These are phyloP conservation scores for Bombylius major DNA, from an alignment of 2,888 invertebrate genomes.

Conservation along the genomic window DNA sequence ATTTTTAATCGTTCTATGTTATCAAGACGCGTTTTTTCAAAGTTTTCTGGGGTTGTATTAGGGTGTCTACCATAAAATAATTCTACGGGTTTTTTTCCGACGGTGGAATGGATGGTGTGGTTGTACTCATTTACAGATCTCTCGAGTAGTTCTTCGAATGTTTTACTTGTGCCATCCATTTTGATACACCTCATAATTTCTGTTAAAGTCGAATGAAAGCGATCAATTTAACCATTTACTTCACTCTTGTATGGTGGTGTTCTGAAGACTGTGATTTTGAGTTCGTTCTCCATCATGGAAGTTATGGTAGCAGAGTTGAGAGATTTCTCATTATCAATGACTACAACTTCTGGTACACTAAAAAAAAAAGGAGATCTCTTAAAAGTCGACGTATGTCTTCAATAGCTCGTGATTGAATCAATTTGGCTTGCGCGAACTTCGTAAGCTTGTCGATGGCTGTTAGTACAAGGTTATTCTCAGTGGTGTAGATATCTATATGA, in stretches of 20 bases:
- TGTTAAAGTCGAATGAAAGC: conserved; percentile 6
- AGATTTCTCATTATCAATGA: conserved; percentile 8
- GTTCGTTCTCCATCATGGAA: conserved; percentile 2
- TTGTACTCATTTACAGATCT: conserved; percentile 3
- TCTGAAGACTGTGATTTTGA: conserved; percentile 1
- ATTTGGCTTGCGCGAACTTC: conserved; percentile 4
- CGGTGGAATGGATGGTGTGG: not conserved
- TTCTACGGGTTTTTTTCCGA: not conserved
- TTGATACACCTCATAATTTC: conserved; percentile 6
- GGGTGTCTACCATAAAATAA: not conserved
- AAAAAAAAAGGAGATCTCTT: conserved; percentile 10
- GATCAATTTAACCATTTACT: conserved; percentile 3
- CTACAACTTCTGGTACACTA: conserved; percentile 9
- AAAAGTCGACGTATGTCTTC: conserved; percentile 8
- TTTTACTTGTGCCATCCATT: not conserved
- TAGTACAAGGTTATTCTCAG: conserved; percentile 3
- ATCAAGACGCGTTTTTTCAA: conserved; percentile 6
- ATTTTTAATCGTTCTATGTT: conserved; percentile 8
- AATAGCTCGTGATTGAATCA: conserved; percentile 5
- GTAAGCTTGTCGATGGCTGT: conserved; percentile 11
- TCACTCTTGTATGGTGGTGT: conserved; percentile 7
- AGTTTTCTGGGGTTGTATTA: conserved; percentile 5
- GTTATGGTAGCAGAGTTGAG: conserved; percentile 1
- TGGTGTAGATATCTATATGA: conserved; percentile 12
- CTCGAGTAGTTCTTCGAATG: not conserved